Percentiles rank a stretch among this genome's conserved stretches.
These are phyloP conservation scores for Naso thynnoides DNA, from an alignment of 2,797 vertebrate genomes.

Conservation along the genomic window DNA sequence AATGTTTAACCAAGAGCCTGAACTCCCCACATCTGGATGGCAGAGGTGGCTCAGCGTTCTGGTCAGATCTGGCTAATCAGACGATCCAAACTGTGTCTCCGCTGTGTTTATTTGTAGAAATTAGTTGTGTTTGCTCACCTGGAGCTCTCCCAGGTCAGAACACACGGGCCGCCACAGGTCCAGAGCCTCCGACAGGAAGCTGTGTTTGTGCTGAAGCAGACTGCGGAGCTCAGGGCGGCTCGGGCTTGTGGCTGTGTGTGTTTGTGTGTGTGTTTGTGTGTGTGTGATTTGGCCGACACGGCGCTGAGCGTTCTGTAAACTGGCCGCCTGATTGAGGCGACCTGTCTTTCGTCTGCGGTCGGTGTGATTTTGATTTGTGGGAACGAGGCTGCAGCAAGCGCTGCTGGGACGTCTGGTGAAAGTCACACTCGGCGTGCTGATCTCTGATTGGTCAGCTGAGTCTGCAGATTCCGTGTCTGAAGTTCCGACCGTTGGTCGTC, in stretches of 20 bases:
- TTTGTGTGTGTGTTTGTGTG: slow-evolving; percentile 7
- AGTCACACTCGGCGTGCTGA: background rate
- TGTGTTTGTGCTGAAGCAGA: slow-evolving; percentile 67
- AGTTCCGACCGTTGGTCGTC: no score
- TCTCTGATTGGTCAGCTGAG: slow-evolving; percentile 30
- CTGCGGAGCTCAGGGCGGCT: slow-evolving; percentile 22
- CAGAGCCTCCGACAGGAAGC: slow-evolving; percentile 59
- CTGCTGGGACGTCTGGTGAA: background rate
- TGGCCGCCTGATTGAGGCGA: slow-evolving; percentile 54
- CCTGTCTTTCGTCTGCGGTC: slow-evolving; percentile 38
- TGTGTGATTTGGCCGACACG: slow-evolving; percentile 47
- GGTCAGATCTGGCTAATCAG: slow-evolving; percentile 70
- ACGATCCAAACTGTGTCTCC: slow-evolving; percentile 49
- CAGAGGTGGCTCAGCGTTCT: slow-evolving; percentile 37
- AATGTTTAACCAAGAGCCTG: slow-evolving; percentile 75
- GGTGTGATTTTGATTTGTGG: slow-evolving; percentile 42
- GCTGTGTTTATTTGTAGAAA: slow-evolving; percentile 82
- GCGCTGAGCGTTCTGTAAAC: slow-evolving; percentile 59
- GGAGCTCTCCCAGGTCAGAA: slow-evolving; percentile 59
- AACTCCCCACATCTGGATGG: slow-evolving; percentile 65
- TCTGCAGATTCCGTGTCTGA: slow-evolving; percentile 15
- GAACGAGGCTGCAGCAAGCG: slow-evolving; percentile 13
- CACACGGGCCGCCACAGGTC: slow-evolving; percentile 18
- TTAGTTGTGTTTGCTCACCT: slow-evolving; percentile 83
- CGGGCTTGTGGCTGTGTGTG: slow-evolving; percentile 6